Evolutionary conservation across 2,888 invertebrate species (phyloP), one percentile per base, ranked within the genome.

Genomic region (Epistrophe eligans): DNA sequence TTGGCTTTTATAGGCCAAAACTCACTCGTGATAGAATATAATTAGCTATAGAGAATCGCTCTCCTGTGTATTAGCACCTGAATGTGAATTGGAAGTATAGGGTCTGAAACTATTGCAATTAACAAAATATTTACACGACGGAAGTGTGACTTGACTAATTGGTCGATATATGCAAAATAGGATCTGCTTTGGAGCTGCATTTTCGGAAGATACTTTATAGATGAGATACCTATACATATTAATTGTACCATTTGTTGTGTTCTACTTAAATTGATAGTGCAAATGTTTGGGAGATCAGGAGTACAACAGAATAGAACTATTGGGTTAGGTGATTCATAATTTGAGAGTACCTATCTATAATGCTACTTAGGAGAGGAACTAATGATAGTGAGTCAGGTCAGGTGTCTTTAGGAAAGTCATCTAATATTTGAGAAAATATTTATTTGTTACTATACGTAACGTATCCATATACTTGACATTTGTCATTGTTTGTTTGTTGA

Each of bases 91-190:
- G 19, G 55, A 45, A 67, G 45, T 67, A 67, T 64, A 58, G 57
- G 43, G 50, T 70, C 64, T 73, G 62, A 35, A 64, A 24, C 28
- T 62, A 50, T 38, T 64, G 43, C 70, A 81, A 72, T 62, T 77
- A 71, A 52, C 67, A 77, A 81, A 85, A 81, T 81, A 81, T 70
- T 81, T 73, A 77, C 73, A 73, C 60, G 57, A 40, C 50, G 45
- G 43, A 70, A 70, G 67, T 70, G 67, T 70, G 67, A 70, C 38
- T 70, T 70, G 40, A 70, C 67, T 70, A 52, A 70, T 70, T 70
- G 67, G 67, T 52, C 38, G 19, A n/a, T 52, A n/a, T 52, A 52
- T 52, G 52, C 9, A 38, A 70, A 70, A 70, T 70, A 24, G 38
- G 52, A 52, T 70, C 10, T 70, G 24, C 45, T 48, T 11, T 62